Evolutionary conservation across 2,113 vertebrate genomes (phyloP).

Genomic region (Otocyon megalotis): DNA sequence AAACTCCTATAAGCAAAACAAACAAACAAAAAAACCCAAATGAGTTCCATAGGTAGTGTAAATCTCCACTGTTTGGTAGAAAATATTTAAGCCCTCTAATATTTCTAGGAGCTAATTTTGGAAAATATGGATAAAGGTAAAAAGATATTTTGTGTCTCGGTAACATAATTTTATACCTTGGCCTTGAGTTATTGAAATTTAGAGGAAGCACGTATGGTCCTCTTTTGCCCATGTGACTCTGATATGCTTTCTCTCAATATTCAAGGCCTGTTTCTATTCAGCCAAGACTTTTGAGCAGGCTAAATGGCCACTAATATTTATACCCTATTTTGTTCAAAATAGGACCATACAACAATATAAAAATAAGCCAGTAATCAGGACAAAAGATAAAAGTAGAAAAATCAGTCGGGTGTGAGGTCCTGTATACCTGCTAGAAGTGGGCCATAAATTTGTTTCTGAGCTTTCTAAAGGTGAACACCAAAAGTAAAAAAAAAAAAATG

Average conservation of each 20-base stretch:
- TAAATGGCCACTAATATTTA: constrained; percentile 10
- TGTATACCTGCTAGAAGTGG: background rate
- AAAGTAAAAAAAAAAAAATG: background rate
- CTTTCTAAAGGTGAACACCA: background rate
- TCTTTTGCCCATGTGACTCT: background rate
- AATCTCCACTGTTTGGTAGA: background rate
- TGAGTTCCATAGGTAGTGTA: background rate
- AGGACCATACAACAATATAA: background rate
- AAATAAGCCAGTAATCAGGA: background rate
- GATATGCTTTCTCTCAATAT: background rate
- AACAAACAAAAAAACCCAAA: background rate
- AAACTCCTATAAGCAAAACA: background rate
- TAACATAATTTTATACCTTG: background rate
- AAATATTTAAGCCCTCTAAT: constrained; percentile 27
- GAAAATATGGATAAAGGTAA: background rate
- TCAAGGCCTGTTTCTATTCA: background rate
- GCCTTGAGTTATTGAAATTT: constrained; percentile 1
- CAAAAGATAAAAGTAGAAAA: background rate
- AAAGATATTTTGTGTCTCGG: background rate
- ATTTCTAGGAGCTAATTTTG: background rate
- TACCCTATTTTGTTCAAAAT: background rate
- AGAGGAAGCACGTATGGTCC: background rate
- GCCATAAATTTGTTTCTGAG: background rate
- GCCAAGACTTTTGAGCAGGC: background rate
- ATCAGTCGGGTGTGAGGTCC: background rate